A percentile compares a stretch with the other conserved stretches of the same genome.
Evolutionary conservation across 2,797 vertebrate genomes (phyloP).

Genomic region (Artibeus lituratus): DNA sequence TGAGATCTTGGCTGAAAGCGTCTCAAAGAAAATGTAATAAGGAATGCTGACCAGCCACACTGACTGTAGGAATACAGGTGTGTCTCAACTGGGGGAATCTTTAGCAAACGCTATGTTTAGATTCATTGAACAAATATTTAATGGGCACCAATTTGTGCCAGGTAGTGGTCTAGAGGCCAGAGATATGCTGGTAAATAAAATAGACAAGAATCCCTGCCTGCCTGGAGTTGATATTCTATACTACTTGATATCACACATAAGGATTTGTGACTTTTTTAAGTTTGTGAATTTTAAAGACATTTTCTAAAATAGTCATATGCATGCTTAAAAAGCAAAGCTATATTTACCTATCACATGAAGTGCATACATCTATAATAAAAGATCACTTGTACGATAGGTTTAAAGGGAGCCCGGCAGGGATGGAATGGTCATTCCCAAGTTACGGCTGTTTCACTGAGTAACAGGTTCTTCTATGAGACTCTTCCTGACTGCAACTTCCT

Average conservation of each 20-base stretch:
- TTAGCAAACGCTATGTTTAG: not conserved
- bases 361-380: not conserved
- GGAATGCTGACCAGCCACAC: not conserved
- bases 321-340: not conserved
- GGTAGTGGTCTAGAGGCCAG: not conserved
- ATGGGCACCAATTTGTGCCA: not conserved
- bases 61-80: not conserved
- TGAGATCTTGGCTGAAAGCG: not conserved
- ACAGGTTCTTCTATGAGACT: not conserved
- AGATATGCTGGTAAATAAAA: not conserved
- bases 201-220: not conserved
- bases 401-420: not conserved
- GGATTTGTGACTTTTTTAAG: not conserved
- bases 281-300: not conserved
- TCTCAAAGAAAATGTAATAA: constrained; percentile 1
- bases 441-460: not conserved
- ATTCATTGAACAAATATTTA: not conserved
- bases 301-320: not conserved
- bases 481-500: not conserved
- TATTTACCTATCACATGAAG: not conserved
- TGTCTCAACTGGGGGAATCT: not conserved
- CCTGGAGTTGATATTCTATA: not conserved
- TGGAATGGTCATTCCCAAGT: not conserved
- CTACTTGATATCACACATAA: not conserved
- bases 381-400: not conserved